A percentile compares a stretch with the other conserved stretches of the same genome.
Evolutionary conservation across 2,888 invertebrate species (phyloP).

Genomic region (Hoplodrina ambigua): DNA sequence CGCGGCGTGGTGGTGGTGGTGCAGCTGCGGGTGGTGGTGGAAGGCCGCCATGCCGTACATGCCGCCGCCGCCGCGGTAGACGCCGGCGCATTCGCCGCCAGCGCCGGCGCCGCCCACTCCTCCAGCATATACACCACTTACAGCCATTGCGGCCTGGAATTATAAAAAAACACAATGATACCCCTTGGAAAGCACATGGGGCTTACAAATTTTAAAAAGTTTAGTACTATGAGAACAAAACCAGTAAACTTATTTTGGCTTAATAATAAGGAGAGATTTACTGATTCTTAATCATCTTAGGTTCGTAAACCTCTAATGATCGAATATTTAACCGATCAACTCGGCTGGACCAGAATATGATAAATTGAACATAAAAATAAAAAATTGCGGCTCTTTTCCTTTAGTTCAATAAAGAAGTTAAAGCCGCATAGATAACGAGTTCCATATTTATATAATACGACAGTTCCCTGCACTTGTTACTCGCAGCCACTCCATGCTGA

Average conservation of each 20-base stretch:
- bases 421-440: conserved; percentile 19
- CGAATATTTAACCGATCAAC: not conserved
- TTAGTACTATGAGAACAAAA: not conserved
- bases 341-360: not conserved
- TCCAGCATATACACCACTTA: conserved; percentile 85
- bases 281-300: not conserved
- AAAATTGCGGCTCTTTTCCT: conserved; percentile 7
- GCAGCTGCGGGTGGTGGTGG: conserved; percentile 86
- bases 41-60: conserved; percentile 87
- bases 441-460: conserved; percentile 16
- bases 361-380: not conserved
- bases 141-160: conserved; percentile 84
- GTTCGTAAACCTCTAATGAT: not conserved
- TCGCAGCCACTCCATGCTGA: conserved; percentile 43
- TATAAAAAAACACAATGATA: not conserved
- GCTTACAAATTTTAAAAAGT: not conserved
- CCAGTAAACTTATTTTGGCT: not conserved
- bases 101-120: conserved; percentile 80
- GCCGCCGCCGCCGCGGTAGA: conserved; percentile 85
- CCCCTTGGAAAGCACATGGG: not conserved
- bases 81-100: conserved; percentile 83
- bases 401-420: conserved; percentile 18
- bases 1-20: conserved; percentile 85
- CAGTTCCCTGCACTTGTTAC: conserved; percentile 30
- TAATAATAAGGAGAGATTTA: not conserved